A percentile compares a stretch with the other conserved stretches of the same genome.
Conservation (phyloP, 2,797 vertebrate species). For the Poecilia velifera region DNA sequence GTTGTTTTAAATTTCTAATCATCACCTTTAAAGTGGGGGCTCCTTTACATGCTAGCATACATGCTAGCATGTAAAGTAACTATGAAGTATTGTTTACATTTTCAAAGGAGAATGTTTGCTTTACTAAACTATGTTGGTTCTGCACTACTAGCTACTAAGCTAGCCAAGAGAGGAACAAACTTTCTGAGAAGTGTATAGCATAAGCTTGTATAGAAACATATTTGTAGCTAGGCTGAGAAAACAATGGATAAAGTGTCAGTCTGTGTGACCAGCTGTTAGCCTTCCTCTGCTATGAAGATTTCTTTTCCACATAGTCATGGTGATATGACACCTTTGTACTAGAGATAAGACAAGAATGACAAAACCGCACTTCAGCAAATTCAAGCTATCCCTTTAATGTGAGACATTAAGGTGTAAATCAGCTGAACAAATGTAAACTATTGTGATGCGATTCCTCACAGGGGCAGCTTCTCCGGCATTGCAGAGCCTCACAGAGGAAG, state of each 20-base stretch:
- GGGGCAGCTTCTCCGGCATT: conserved; percentile 48
- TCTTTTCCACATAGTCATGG: not conserved
- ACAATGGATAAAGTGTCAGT: not conserved
- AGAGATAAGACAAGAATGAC: not conserved
- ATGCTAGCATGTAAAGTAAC: too few relatives aligned
- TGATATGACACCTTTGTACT: not conserved
- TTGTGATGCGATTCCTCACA: conserved; percentile 28
- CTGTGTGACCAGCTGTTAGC: not conserved
- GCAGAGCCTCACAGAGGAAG: conserved; percentile 28
- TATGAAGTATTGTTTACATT: not conserved
- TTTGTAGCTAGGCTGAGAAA: not conserved
- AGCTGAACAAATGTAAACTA: not conserved
- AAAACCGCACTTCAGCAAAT: not conserved
- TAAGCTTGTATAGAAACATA: not conserved
- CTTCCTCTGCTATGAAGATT: not conserved
- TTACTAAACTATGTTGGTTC: not conserved
- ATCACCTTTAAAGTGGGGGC: not conserved
- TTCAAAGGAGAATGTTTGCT: not conserved
- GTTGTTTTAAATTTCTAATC: not conserved
- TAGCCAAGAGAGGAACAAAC: not conserved
- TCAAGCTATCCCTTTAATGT: not conserved
- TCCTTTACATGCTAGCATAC: not conserved
- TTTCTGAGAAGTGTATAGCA: not conserved
- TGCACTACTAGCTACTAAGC: not conserved
- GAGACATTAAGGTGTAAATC: conserved; percentile 1